A percentile compares a stretch with the other conserved stretches of the same genome.
These are phyloP conservation scores for Esox niger DNA, from an alignment of 2,113 vertebrate species.

Conservation along the genomic window DNA sequence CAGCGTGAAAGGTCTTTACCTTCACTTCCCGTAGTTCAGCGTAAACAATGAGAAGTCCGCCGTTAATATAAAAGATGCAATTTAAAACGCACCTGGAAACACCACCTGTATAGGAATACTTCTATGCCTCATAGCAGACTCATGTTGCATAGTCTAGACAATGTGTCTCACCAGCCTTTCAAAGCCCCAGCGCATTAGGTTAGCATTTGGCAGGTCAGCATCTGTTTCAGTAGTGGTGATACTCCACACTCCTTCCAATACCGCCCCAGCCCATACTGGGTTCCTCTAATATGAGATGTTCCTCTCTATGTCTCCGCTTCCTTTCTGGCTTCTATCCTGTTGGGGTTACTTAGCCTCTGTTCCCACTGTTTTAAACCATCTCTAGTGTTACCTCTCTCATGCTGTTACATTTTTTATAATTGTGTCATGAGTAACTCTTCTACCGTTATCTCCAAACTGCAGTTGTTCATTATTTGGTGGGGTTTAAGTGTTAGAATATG, in stretches of 20 bases:
- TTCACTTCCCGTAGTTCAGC: constrained; percentile 13
- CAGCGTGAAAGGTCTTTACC: constrained; percentile 10
- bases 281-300: constrained; percentile 4
- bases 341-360: neutral
- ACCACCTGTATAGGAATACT: constrained; percentile 22
- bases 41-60: constrained; percentile 22
- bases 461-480: neutral
- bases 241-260: constrained; percentile 1
- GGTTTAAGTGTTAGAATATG: too few relatives aligned
- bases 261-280: neutral
- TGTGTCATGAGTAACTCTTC: neutral
- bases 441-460: neutral
- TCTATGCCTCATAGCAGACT: constrained; percentile 15
- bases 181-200: constrained; percentile 22
- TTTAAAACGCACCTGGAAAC: constrained; percentile 29
- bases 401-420: neutral
- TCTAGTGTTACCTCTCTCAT: neutral
- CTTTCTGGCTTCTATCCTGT: neutral
- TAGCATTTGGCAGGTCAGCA: constrained; percentile 29
- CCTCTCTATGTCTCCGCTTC: neutral
- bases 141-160: constrained; percentile 45
- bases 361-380: neutral
- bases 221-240: constrained; percentile 10
- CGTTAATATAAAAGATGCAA: constrained; percentile 29
- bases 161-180: constrained; percentile 25